Base-by-base conservation (phyloP, 2,113 vertebrate species). In the Cinclus cinclus region DNA sequence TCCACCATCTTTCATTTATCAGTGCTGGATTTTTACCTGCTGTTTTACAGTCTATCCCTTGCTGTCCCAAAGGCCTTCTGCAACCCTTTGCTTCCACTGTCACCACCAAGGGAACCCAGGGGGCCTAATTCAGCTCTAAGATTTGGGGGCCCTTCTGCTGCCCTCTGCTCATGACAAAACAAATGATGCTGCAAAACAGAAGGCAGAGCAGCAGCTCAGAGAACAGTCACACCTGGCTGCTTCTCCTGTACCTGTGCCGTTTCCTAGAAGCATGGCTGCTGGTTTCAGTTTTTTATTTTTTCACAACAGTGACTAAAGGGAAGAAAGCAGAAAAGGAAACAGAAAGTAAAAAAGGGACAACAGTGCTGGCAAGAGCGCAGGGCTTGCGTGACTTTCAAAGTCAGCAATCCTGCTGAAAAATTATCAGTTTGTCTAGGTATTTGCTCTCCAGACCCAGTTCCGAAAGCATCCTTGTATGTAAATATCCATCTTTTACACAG, bases 331-430 rank as follows among this genome's bases (percentile, higher is more conserved):
- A 56, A 94, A 95, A 80, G 0, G 42, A 93, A 96, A 95, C 62
- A 63, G 83, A 91, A 94, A 96, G 71, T 70, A 80, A 63, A 39
- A 39, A 81, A 15, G 18, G 11, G 19, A 52, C 2, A 13, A 19
- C 13, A 35, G 9, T 3, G 20, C 2, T 19, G 16, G 7, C 10
- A 52, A 82, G 35, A 3, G 1, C 1, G 0, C 22, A 71, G 25
- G 12, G 55, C 37, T 3, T 23, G 5, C 0, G 2, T 1, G 16
- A 19, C 46, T 46, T 50, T 15, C 24, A 59, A 28, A 41, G 11
- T 33, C 8, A 28, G 44, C 44, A 50, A 68, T 7, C 37, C 31
- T 60, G 13, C 10, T 18, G 53, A 68, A 71, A 78, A 8, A 12
- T 17, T 23, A 47, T 12, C 28, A 8, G n/a, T 44, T 75, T 18